phyloP scores from a whole-genome alignment of 2,888 invertebrate species.

The Eubasilissa splendida region DNA sequence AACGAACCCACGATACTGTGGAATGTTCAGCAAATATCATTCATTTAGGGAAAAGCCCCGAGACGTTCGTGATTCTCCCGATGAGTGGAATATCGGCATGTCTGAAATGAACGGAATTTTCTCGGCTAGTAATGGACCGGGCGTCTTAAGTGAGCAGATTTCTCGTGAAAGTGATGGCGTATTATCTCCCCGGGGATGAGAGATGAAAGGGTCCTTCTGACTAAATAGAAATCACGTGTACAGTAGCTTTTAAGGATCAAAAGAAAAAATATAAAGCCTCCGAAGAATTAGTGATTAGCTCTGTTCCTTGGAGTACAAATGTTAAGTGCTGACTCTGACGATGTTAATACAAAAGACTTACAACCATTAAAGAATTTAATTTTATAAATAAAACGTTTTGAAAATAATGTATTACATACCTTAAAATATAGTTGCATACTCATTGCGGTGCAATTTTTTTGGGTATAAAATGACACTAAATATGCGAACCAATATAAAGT shows the following conservation, averaged over 20 bases:
- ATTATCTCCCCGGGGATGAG: constrained; percentile 7
- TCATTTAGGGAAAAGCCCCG: not conserved
- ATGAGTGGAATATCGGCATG: constrained; percentile 23
- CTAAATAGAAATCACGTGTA: constrained; percentile 22
- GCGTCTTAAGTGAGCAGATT: constrained; percentile 23
- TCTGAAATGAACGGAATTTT: constrained; percentile 26
- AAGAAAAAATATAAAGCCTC: not conserved
- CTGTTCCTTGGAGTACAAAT: no score
- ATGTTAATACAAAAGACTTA: no score
- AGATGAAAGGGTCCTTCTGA: not conserved
- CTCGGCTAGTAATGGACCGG: not conserved
- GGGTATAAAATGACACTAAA: no score
- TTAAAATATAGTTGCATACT: no score
- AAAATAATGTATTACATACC: no score
- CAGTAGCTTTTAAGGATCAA: constrained; percentile 13
- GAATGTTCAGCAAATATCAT: not conserved
- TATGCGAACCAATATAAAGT: no score
- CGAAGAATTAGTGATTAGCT: constrained; percentile 19
- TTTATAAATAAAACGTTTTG: no score
- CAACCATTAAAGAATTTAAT: no score
- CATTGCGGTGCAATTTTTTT: no score
- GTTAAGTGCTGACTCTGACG: no score
- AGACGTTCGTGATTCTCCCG: constrained; percentile 1
- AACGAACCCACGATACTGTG: not conserved
- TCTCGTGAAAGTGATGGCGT: constrained; percentile 13